Evolutionary conservation across 2,113 vertebrate species (phyloP), one percentile per base, ranked within the genome.

Genomic region (Aegithalos caudatus): DNA sequence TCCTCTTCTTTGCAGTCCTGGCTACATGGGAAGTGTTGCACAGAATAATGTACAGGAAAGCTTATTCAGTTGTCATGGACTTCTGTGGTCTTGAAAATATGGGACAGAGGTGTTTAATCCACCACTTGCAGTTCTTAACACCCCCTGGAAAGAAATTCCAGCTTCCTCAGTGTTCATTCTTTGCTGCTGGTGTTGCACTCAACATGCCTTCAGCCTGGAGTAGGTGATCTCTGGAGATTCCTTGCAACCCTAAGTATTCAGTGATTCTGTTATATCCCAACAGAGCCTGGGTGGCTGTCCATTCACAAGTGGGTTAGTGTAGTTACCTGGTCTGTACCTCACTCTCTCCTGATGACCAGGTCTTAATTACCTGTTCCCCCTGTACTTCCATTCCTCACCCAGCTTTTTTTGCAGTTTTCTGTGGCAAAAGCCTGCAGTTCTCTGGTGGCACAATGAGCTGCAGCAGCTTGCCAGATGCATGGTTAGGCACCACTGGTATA

Each of bases 171-270:
- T 57, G 54, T 70, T 83, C 33, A 42, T 66, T 79, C 38, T 83
- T 73, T 5, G 6, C 31, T 50, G 28, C 9, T 15, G 45, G 3
- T 66, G 17, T 67, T 76, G 20, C 70, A 38, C 10, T 83, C 23
- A 4, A 2, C 0, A 0, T 45, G 18, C 35, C 9, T 50, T 86
- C 67, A 37, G 31, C 8, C 2, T 62, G 71, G 35, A 62, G 14
- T 42, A 37, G 25, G 16, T 56, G 14, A 42, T 42, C 40, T 76
- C 40, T 35, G 42, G 62, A 28, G 22, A 37, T 28, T 69, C 15
- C 35, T 33, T 83, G 42, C 64, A 42, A 24, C 10, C 21, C 27
- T 37, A 6, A 48, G 5, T 56, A 10, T 56, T 40, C 47, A 38
- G 19, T 54, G 56, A 54, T 47, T 56, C 19, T 42, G 27, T 66